Evolutionary conservation across 2,113 vertebrate species (phyloP).

Genomic region (Anguilla japonica): DNA sequence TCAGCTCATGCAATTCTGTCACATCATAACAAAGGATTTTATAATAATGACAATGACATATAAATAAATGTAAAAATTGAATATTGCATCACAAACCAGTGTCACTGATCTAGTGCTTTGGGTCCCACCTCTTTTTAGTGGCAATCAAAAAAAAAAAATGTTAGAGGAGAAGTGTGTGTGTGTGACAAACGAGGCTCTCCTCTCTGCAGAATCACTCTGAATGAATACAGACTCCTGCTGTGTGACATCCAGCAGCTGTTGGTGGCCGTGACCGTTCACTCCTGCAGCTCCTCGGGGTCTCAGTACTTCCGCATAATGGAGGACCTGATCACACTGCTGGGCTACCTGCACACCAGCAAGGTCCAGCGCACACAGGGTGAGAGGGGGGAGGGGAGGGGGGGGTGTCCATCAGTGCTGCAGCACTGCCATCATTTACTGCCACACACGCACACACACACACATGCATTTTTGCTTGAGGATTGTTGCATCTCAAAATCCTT

Average conservation of each 20-base stretch:
- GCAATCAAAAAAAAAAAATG: too few relatives aligned
- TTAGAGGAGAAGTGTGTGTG: neutral
- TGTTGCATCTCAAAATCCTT: too few relatives aligned
- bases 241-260: slow-evolving; percentile 93
- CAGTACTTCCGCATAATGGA: slow-evolving; percentile 98
- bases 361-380: slow-evolving; percentile 85
- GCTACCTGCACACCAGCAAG: slow-evolving; percentile 91
- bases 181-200: neutral
- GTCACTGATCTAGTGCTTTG: too few relatives aligned
- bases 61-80: too few relatives aligned
- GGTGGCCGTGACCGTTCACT: slow-evolving; percentile 90
- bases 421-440: too few relatives aligned
- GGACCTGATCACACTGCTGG: slow-evolving; percentile 91
- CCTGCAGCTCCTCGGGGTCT: slow-evolving; percentile 92
- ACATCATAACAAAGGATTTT: too few relatives aligned
- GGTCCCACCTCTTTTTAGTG: too few relatives aligned
- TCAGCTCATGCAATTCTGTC: too few relatives aligned
- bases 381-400: neutral
- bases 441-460: too few relatives aligned
- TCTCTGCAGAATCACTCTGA: slow-evolving; percentile 79
- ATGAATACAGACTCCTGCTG: slow-evolving; percentile 87
- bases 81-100: too few relatives aligned
- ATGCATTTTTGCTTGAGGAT: too few relatives aligned
- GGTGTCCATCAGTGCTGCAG: neutral
- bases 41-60: too few relatives aligned